These are phyloP conservation scores for Protobothrops mucrosquamatus DNA, from an alignment of 2,113 vertebrate species.

Conservation along the genomic window DNA sequence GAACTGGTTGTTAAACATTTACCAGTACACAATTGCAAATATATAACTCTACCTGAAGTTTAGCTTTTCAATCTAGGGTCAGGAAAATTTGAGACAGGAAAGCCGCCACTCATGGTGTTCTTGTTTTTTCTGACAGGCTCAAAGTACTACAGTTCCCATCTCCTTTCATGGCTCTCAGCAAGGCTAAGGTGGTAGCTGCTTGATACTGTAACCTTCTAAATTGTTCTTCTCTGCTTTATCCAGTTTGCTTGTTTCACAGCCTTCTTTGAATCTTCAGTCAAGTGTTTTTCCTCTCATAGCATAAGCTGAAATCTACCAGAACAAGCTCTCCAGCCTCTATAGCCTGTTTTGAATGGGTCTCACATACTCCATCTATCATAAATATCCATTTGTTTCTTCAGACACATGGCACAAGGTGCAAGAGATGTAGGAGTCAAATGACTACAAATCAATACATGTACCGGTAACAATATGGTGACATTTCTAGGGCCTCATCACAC, in stretches of 20 bases:
- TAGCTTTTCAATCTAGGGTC: background rate
- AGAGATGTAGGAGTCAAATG: background rate
- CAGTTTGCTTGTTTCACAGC: background rate
- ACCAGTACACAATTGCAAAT: background rate
- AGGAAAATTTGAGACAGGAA: background rate
- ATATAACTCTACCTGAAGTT: background rate
- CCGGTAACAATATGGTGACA: background rate
- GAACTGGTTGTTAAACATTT: background rate
- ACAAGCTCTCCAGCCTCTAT: background rate
- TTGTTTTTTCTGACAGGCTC: background rate
- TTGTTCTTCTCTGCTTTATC: background rate
- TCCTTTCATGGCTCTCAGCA: background rate
- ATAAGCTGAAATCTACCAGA: background rate
- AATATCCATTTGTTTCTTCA: background rate
- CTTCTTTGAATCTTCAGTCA: background rate
- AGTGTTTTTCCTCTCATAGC: background rate
- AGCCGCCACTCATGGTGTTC: background rate
- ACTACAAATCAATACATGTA: background rate
- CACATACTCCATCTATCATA: background rate
- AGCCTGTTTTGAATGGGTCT: background rate
- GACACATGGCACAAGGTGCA: background rate
- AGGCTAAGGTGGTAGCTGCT: background rate
- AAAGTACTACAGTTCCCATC: background rate
- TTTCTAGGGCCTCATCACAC: background rate
- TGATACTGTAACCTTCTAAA: background rate